Evolutionary conservation across 1,140 invertebrate species (phyloP).

Genomic region (Halesus radiatus): DNA sequence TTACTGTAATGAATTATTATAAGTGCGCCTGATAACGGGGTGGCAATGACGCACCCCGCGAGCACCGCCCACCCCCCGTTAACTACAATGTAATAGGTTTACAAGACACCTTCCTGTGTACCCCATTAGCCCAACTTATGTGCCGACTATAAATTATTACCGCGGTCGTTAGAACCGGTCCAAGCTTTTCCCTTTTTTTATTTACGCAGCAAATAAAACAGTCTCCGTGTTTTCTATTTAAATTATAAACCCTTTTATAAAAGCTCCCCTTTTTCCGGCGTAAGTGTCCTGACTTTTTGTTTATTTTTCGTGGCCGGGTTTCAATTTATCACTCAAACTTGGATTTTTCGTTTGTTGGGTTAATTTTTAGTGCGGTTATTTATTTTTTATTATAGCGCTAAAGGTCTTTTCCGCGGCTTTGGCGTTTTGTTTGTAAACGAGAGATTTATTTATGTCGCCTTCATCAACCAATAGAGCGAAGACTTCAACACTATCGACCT

Average conservation of each 20-base stretch:
- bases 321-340: slow-evolving; percentile 25
- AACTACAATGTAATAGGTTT: slow-evolving; percentile 50
- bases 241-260: slow-evolving; percentile 40
- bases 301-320: neutral
- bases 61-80: slow-evolving; percentile 5
- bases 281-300: slow-evolving; percentile 31
- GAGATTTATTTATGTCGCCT: no score
- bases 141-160: slow-evolving; percentile 38
- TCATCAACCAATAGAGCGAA: no score
- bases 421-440: no score
- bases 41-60: neutral
- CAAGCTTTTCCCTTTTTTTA: slow-evolving; percentile 28
- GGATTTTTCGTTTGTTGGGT: neutral
- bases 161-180: slow-evolving; percentile 36
- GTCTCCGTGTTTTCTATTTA: slow-evolving; percentile 33
- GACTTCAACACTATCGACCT: no score
- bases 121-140: slow-evolving; percentile 54
- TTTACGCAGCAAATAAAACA: slow-evolving; percentile 38
- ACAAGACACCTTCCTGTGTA: slow-evolving; percentile 55
- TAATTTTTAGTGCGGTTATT: no score
- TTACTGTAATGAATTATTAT: slow-evolving; percentile 32
- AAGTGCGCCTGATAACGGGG: slow-evolving; percentile 25
- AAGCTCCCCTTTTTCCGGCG: neutral
- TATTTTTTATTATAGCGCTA: no score
- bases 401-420: no score